Base-by-base conservation (phyloP, 1,140 invertebrate species). In the Capitella teleta region DNA sequence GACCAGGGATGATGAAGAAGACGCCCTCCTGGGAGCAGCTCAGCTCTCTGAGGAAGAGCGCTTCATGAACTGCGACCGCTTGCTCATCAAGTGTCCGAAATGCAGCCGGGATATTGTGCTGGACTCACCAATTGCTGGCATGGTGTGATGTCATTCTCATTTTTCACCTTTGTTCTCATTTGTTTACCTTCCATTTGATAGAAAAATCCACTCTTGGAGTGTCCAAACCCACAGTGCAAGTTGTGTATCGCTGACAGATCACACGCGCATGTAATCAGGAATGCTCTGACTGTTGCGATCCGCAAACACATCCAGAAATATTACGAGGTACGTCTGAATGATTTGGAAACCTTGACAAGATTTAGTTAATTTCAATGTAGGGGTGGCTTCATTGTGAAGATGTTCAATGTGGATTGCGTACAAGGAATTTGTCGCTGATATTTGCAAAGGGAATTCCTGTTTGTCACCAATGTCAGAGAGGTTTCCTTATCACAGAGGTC, bases 21-120 rank as follows among this genome's bases (percentile, higher is more conserved):
- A 78, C 40, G 72, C 72, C 0, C 63, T 74, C 1, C 64, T 77
- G 25, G 71, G 78, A 70, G 67, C 76, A 16, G 52, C 65, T 3
- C 64, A 69, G 47, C 47, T 74, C 30, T 63, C 80, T 37, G 78
- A 84, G 49, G 79, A 84, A 41, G 81, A 87, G 50, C 80, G 81
- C 53, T 92, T 82, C 64, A 79, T 80, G 54, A 75, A 83, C 48
- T 91, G 87, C 62, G 78, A 84, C 18, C 57, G 64, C 24, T 58
- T 73, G 8, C 60, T 56, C 23, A 57, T 72, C 41, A 51, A 42
- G 5, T 79, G 78, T 62, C 68, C 70, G 4, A 58, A 55, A 1
- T 79, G 76, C 60, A 59, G 61, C 26, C 59, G 57, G 40, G 67
- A 73, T 49, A 73, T 74, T 42, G 57, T 70, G 16, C 24, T 2